Conservation (phyloP, 2,888 invertebrate species). For the Cerastis leucographa region DNA sequence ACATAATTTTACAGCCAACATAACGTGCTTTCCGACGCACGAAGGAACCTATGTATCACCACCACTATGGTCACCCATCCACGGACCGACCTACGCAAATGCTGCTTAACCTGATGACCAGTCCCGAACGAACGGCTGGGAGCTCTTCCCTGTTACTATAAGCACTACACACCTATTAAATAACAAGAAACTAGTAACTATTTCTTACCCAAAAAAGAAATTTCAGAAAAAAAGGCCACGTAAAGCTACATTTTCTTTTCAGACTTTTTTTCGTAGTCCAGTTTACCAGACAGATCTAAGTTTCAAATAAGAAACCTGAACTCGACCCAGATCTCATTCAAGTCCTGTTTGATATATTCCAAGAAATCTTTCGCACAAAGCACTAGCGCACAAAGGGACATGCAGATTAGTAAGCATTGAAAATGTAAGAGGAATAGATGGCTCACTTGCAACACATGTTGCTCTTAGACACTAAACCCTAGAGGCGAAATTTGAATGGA, state of each 20-base stretch:
- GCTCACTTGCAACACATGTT: conserved; percentile 35
- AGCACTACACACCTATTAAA: background rate
- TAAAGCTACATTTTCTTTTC: background rate
- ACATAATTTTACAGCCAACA: background rate
- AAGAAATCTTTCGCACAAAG: conserved; percentile 65
- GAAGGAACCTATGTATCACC: background rate
- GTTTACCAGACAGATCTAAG: background rate
- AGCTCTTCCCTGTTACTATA: background rate
- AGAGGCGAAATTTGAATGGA: conserved; percentile 46
- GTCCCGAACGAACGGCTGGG: too few species aligned
- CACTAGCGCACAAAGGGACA: conserved; percentile 67
- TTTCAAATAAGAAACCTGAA: background rate
- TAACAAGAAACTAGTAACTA: background rate
- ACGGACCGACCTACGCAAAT: background rate
- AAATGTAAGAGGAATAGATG: conserved; percentile 55
- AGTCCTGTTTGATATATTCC: conserved; percentile 51
- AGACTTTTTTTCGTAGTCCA: background rate
- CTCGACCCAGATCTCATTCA: conserved; percentile 20
- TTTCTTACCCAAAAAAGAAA: background rate
- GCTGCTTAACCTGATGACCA: too few species aligned
- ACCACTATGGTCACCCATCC: background rate
- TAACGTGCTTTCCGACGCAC: background rate
- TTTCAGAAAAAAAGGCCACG: background rate
- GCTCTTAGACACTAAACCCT: conserved; percentile 42
- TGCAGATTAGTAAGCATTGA: conserved; percentile 68